Evolutionary conservation across 2,797 vertebrate species (phyloP).

Genomic region (Eulemur coronatus): DNA sequence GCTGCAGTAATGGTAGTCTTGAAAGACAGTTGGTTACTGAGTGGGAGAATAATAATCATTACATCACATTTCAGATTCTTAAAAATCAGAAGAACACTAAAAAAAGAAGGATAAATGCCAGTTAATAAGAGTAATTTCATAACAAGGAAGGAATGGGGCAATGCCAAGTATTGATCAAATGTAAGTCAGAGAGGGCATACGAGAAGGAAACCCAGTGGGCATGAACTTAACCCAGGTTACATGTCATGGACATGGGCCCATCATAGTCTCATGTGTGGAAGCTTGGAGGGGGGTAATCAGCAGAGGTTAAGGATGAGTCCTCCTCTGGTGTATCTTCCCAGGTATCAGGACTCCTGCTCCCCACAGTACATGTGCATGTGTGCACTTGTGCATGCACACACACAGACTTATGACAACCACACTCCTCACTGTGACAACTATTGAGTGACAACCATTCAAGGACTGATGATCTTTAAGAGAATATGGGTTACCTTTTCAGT

Average conservation of each 20-base stretch:
- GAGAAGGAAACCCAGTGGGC: not conserved
- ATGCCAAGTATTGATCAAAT: not conserved
- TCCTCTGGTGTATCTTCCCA: not conserved
- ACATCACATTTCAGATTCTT: not conserved
- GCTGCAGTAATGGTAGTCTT: not conserved
- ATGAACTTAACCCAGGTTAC: not conserved
- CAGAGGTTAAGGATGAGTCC: not conserved
- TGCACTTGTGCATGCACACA: not conserved
- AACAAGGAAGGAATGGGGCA: not conserved
- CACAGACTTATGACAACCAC: too few relatives aligned
- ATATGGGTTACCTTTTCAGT: not conserved
- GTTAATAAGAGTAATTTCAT: not conserved
- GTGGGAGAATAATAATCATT: not conserved
- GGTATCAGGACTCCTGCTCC: fast-evolving
- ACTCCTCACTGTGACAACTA: not conserved
- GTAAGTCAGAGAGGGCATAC: not conserved
- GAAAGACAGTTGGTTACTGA: not conserved
- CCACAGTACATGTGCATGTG: not conserved
- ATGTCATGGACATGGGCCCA: not conserved
- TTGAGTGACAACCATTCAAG: not conserved
- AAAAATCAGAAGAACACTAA: not conserved
- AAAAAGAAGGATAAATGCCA: not conserved
- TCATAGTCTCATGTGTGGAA: not conserved
- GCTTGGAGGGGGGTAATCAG: not conserved
- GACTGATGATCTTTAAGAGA: not conserved